Base-by-base conservation (phyloP, 2,888 invertebrate genomes). In the Ethmia dodecea region DNA sequence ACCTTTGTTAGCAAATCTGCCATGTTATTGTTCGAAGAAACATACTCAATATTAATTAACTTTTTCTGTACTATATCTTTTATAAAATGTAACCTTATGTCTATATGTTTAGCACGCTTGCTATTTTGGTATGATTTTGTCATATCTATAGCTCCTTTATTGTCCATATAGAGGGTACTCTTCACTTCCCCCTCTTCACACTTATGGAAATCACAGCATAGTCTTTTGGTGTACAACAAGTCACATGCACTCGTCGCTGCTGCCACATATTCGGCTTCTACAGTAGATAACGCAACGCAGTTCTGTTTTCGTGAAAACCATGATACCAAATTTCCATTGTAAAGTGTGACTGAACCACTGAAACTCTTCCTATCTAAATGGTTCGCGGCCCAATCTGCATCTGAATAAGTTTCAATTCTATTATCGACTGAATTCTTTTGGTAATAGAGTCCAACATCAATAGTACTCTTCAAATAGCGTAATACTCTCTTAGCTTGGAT, bases 371-470 rank as follows among this genome's bases (percentile, higher is more conserved):
- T 9, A 13, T 36, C 36, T 11, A 12, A 14, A 5, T 26, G 12
- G 2, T 13, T 16, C 1, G 31, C 36, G 24, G 33, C 40, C 37
- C 40, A 37, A n/a, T 40, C 40, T 13, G 40, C 26, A 30, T 40
- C 33, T 6, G 40, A 40, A 11, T 28, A 40, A 12, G 36, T 31
- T 13, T 32, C 16, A 3, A 33, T 11, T 18, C 13, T 12, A 6
- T 14, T 10, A 4, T 2, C n/a, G 3, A 27, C 28, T n/a, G 27
- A 20, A n/a, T n/a, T n/a, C 20, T 33, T 27, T n/a, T 16, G 9
- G 13, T 28, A 33, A 5, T 9, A 13, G 1, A 33, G n/a, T 18
- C 33, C 33, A 5, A n/a, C 3, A 16, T 26, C 24, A 13, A 13
- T 8, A 9, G 34, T 34, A 13, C 14, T 20, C 13, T 35, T 35